Conservation (phyloP, 2,888 invertebrate genomes). For the Tupiocoris notatus region DNA sequence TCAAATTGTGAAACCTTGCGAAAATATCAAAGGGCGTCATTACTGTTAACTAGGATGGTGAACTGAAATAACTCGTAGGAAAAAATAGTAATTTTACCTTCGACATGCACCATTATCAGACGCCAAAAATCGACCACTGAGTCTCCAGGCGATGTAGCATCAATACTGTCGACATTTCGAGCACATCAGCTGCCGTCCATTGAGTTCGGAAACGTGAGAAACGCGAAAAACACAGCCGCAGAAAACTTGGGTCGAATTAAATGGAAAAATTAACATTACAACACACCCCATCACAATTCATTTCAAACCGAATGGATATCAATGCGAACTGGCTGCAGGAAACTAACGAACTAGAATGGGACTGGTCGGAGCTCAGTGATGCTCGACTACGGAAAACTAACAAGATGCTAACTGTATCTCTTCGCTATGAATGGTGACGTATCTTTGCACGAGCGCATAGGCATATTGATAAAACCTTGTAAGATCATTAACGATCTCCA, state of each 20-base stretch:
- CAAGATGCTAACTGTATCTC: neutral
- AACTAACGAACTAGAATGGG: neutral
- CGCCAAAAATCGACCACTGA: constrained; percentile 2
- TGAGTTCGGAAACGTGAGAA: neutral
- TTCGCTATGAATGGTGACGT: no score
- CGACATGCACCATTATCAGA: constrained; percentile 29
- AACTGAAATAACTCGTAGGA: neutral
- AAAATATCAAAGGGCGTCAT: no score
- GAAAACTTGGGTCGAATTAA: neutral
- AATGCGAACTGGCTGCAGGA: constrained; percentile 20
- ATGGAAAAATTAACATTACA: neutral
- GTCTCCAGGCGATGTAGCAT: neutral
- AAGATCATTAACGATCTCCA: no score
- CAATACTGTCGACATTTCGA: constrained; percentile 8
- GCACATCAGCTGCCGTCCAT: neutral
- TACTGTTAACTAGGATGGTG: no score
- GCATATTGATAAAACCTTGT: no score
- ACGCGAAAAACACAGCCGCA: neutral
- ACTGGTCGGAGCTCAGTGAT: neutral
- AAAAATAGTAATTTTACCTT: constrained; percentile 10
- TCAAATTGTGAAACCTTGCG: no score
- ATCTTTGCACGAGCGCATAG: no score
- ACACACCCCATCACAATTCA: constrained; percentile 5
- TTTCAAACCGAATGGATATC: constrained; percentile 21
- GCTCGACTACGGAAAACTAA: neutral